A percentile compares a stretch with the other conserved stretches of the same genome.
Evolutionary conservation across 2,888 invertebrate genomes (phyloP).

Genomic region (Dicranocentrus wangi): DNA sequence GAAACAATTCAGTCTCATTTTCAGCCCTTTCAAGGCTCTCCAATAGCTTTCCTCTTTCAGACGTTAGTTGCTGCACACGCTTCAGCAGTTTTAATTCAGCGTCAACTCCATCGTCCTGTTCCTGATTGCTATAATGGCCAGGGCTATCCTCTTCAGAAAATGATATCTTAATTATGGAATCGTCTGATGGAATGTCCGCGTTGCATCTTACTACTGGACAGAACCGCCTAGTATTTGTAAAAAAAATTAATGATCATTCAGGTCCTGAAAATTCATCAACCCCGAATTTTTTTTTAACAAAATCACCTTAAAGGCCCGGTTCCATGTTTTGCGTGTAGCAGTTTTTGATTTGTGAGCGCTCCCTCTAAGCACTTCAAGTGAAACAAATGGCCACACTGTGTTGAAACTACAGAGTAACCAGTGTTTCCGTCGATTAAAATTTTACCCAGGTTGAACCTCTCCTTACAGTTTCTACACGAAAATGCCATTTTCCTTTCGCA

Average conservation of each 20-base stretch:
- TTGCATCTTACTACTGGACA: constrained; percentile 61
- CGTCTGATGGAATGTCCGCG: constrained; percentile 29
- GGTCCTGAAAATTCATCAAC: too few species aligned
- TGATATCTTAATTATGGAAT: constrained; percentile 40
- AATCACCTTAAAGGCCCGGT: constrained; percentile 62
- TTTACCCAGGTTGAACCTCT: constrained; percentile 41
- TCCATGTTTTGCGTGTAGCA: constrained; percentile 57
- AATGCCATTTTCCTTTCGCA: constrained; percentile 36
- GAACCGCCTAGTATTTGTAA: constrained; percentile 56
- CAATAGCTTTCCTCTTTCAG: constrained; percentile 47
- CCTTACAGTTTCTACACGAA: constrained; percentile 61
- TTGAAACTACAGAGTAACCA: constrained; percentile 39
- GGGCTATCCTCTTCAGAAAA: neutral
- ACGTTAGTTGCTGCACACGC: constrained; percentile 43
- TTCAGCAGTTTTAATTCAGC: constrained; percentile 40
- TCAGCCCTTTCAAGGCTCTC: constrained; percentile 23
- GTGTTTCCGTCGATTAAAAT: neutral
- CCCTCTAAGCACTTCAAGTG: constrained; percentile 65
- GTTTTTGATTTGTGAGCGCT: constrained; percentile 63
- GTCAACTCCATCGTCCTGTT: too few species aligned
- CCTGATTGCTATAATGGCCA: too few species aligned
- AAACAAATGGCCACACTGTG: constrained; percentile 65
- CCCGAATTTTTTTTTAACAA: too few species aligned
- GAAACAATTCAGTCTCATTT: constrained; percentile 38
- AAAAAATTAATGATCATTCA: too few species aligned